Evolutionary conservation across 2,797 vertebrate species (phyloP).

Genomic region (Galagoides demidoff): DNA sequence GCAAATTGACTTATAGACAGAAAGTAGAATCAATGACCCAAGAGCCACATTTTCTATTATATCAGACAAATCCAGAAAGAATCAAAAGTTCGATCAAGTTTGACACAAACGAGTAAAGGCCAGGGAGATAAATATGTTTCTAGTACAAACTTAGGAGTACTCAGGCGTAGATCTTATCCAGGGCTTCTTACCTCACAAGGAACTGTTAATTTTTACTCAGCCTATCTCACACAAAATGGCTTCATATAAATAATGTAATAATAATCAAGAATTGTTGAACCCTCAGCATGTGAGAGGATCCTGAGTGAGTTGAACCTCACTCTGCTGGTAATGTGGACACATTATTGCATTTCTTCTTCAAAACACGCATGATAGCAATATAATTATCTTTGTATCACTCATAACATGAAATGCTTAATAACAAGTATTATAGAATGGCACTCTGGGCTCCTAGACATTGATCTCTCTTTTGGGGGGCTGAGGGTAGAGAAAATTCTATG

Average conservation of each 20-base stretch:
- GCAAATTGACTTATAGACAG: background rate
- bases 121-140: background rate
- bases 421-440: background rate
- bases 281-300: background rate
- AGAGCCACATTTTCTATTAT: background rate
- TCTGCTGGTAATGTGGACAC: background rate
- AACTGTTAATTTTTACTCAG: background rate
- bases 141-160: background rate
- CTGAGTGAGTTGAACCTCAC: too few species aligned
- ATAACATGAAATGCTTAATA: background rate
- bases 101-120: background rate
- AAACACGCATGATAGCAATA: background rate
- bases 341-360: background rate
- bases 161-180: background rate
- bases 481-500: background rate
- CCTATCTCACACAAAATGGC: background rate
- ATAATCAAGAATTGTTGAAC: background rate
- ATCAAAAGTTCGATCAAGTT: background rate
- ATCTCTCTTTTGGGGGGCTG: background rate
- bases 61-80: background rate
- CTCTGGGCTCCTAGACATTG: background rate
- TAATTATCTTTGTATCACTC: background rate
- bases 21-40: background rate
- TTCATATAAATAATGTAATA: constrained; percentile 12
- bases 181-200: background rate